Percentiles rank a stretch among this genome's conserved stretches.
Conservation (phyloP, 2,888 invertebrate genomes). For the Boloria euphrosyne region DNA sequence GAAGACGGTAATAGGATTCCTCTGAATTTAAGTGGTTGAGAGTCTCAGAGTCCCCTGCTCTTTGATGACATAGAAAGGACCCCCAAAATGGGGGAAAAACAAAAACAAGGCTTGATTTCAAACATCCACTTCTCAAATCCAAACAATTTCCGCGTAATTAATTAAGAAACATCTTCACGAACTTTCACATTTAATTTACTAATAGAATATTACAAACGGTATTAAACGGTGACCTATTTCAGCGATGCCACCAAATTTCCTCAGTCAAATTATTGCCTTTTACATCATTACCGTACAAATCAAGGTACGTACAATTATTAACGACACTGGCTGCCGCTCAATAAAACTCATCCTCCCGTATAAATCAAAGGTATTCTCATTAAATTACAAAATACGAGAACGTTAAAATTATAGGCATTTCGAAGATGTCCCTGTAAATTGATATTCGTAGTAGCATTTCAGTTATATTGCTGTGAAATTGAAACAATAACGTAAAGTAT, state of each 20-base stretch:
- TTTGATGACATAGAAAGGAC: no score
- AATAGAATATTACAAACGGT: no score
- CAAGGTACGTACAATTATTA: constrained; percentile 2
- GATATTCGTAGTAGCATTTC: constrained; percentile 9
- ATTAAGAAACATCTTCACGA: no score
- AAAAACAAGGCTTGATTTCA: no score
- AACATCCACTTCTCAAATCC: no score
- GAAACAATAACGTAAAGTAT: no score
- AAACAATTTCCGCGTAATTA: no score
- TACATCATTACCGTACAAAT: constrained; percentile 19
- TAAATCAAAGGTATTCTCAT: constrained; percentile 24
- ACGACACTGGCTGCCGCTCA: constrained; percentile 6
- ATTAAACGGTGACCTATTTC: constrained; percentile 12
- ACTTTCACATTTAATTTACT: no score
- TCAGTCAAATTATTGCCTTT: constrained; percentile 17
- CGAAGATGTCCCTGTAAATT: constrained; percentile 2
- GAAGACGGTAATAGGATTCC: no score
- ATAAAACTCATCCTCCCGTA: constrained; percentile 27
- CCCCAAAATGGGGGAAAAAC: no score
- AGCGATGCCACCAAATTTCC: constrained; percentile 1
- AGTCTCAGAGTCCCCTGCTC: no score
- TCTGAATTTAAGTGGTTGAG: no score
- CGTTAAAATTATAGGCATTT: constrained; percentile 7
- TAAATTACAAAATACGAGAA: constrained; percentile 16
- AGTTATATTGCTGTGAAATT: constrained; percentile 9